Base-by-base conservation (phyloP, 2,797 vertebrate species). In the Phrynocephalus forsythii region DNA sequence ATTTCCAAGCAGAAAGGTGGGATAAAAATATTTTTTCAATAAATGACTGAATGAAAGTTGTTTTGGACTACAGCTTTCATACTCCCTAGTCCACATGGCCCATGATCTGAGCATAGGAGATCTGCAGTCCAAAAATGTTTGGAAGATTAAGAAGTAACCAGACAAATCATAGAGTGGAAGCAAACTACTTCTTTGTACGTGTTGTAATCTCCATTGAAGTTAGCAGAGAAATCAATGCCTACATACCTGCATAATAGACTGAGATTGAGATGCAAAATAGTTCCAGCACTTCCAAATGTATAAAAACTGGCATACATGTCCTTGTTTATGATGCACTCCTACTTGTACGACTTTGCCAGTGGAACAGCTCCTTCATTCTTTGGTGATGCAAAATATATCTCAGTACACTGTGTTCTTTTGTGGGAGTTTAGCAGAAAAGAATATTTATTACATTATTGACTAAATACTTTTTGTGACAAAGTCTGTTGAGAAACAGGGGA, bases 371-470 rank as follows among this genome's bases (percentile, higher is more conserved):
- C 38, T 69, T 50, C 26, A 30, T 20, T 20, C 28, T 28, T 10
- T 60, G n/a, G 16, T 30, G 48, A 33, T 78, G 28, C 44, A 11
- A 30, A 16, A 28, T 18, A 22, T 13, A 13, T 78, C 44, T 30
- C 83, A 94, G 68, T 60, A 1, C 28, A 84, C 38, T 87, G 83
- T 91, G 88, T 91, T 52, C 52, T 84, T 88, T 82, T 90, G 24
- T 88, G 82, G 82, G 44, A 82, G 52, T 76, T 77, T 52, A 94
- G 60, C 0, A 91, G 87, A 90, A 94, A 85, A 94, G 9, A 94
- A 84, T 85, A 93, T 89, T 91, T 92, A 91, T 89, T 85, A 91
- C 88, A 90, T 88, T 94, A 91, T 89, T 92, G 85, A 93, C 92
- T 92, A 91, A 91, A 73, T 89, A 44, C 80, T 94, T 94, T 88